These are phyloP conservation scores for Lithophane socia DNA, from an alignment of 2,888 invertebrate species.

Conservation along the genomic window DNA sequence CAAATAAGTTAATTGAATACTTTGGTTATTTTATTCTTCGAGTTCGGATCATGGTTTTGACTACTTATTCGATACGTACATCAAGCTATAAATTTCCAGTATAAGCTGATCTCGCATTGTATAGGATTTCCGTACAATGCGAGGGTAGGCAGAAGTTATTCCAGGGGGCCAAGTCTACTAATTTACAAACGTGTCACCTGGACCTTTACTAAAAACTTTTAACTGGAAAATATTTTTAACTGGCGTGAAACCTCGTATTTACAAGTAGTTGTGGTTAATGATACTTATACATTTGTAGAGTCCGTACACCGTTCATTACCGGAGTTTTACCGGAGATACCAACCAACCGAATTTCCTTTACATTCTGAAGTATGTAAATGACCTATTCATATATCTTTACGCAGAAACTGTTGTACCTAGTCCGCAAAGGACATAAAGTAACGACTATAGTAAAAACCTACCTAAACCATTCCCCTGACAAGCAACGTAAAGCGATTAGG, in stretches of 20 bases:
- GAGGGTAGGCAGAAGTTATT: background rate
- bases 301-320: constrained; percentile 4
- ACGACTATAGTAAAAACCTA: constrained; percentile 29
- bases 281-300: background rate
- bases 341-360: background rate
- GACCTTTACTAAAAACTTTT: constrained; percentile 1
- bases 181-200: too few relatives aligned
- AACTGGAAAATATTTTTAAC: background rate
- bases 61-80: background rate
- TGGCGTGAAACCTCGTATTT: background rate
- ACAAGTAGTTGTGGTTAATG: too few relatives aligned
- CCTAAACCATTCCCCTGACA: constrained; percentile 2
- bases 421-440: background rate
- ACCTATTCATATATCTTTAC: background rate
- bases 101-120: too few relatives aligned
- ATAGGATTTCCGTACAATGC: too few relatives aligned
- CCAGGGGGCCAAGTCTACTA: too few relatives aligned
- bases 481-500: constrained; percentile 34
- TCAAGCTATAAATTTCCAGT: too few relatives aligned
- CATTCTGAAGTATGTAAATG: background rate
- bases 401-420: constrained; percentile 7
- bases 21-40: background rate
- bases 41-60: background rate
- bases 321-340: background rate
- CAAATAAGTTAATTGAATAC: constrained; percentile 18